Conservation (phyloP, 1,140 invertebrate species). For the Panagrolaimus sp. region DNA sequence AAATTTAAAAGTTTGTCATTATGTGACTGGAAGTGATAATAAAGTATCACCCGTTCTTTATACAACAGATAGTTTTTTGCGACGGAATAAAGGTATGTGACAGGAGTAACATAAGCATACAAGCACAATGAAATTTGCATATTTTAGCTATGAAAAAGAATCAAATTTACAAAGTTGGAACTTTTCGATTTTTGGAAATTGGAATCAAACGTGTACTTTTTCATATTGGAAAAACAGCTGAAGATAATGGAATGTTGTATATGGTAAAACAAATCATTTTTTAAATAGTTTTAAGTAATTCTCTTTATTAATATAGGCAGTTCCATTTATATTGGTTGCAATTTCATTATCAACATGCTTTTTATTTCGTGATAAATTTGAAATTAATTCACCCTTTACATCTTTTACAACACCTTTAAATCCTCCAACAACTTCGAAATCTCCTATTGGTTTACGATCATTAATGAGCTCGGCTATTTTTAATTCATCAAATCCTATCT, state of each 20-base stretch:
- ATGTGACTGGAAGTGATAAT: background rate
- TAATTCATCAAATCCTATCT: background rate
- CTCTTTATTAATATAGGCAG: background rate
- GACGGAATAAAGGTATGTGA: slow-evolving; percentile 6
- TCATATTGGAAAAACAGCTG: background rate
- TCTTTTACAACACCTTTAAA: background rate
- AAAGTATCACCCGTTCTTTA: background rate
- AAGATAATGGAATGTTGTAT: background rate
- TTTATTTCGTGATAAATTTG: slow-evolving; percentile 9
- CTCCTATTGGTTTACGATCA: slow-evolving; percentile 1
- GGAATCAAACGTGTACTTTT: slow-evolving; percentile 6
- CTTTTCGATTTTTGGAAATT: slow-evolving; percentile 3
- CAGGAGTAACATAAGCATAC: too few species aligned
- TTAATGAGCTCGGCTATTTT: slow-evolving; percentile 4
- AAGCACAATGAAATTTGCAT: background rate
- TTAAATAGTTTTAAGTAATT: background rate
- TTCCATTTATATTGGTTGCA: background rate
- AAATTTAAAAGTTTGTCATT: slow-evolving; percentile 8
- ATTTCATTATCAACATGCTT: background rate
- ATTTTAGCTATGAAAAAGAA: background rate
- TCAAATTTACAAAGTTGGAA: slow-evolving; percentile 5
- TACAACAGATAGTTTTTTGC: slow-evolving; percentile 9
- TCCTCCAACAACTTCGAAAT: slow-evolving; percentile 2
- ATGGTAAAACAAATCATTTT: background rate
- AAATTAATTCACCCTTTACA: background rate